Base-by-base conservation (phyloP, 2,888 invertebrate species). In the Polydrusus pterygomalis region DNA sequence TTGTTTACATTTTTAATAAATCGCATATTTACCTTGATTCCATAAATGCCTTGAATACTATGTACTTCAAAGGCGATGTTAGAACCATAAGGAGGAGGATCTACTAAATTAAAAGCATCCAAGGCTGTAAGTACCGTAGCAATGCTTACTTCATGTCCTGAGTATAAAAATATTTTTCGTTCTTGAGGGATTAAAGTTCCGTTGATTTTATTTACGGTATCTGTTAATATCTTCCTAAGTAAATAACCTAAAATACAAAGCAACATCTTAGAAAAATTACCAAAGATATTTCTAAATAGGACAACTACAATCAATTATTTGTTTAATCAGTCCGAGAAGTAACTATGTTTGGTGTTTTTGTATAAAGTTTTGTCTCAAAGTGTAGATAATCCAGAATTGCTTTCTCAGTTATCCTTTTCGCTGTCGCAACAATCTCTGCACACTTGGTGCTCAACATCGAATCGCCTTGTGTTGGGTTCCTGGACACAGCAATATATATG, bases 111-210 rank as follows among this genome's bases (percentile, higher is more conserved):
- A 17, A 80, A 74, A 38, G 80, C 78, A 13, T 84, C 75, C 38
- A 81, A 79, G 30, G 83, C 67, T 63, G 85, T 68, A n/a, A 86
- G 20, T 62, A 78, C 78, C 7, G 71, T 65, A n/a, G 83, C 85
- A n/a, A 86, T 67, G 51, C 85, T 86, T 6, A 82, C 82, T 75
- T 87, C 87, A 67, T 87, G 86, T 5, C 82, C 86, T 5, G 85
- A 83, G 76, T 86, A 87, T 1, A 87, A 63, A 75, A 83, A 84
- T 76, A 86, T 83, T 75, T 84, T 86, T 70, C 82, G 82, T 18
- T 78, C 78, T 49, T 67, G 43, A 2, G 81, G 81, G 58, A 63
- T 54, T 7, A 81, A 17, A 9, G 58, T 77, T 10, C 79, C 80
- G 15, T 76, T 78, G 2, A 83, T 82, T 80, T 84, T 84, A 6